These are phyloP conservation scores for Macroteleia sp. DNA, from an alignment of 2,888 invertebrate species.

Conservation along the genomic window DNA sequence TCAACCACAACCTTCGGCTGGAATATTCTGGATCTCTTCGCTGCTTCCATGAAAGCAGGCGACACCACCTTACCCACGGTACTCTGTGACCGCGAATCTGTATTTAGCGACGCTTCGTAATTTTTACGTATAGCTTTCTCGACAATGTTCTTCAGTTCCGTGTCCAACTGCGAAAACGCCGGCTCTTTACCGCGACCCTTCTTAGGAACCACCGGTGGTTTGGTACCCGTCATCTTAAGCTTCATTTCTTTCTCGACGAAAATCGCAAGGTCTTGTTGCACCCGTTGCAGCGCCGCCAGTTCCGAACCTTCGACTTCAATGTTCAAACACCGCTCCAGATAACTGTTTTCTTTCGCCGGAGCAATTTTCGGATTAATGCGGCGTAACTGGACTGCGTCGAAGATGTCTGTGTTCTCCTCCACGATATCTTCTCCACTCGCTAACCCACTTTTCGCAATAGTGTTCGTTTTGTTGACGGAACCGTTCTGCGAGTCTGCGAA, in stretches of 20 bases:
- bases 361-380: constrained; percentile 70
- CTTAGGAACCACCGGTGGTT: constrained; percentile 4
- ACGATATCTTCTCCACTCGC: constrained; percentile 46
- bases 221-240: constrained; percentile 24
- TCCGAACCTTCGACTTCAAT: constrained; percentile 79
- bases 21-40: constrained; percentile 72
- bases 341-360: constrained; percentile 34
- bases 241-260: constrained; percentile 78
- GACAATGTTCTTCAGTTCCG: constrained; percentile 77
- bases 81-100: neutral
- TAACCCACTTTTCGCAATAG: constrained; percentile 42
- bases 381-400: constrained; percentile 79
- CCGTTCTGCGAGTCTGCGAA: constrained; percentile 66
- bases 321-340: constrained; percentile 77
- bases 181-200: constrained; percentile 62
- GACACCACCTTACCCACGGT: constrained; percentile 68
- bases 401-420: constrained; percentile 77
- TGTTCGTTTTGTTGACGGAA: neutral
- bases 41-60: constrained; percentile 71
- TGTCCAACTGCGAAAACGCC: constrained; percentile 70
- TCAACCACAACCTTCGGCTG: constrained; percentile 77
- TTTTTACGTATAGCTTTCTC: constrained; percentile 78
- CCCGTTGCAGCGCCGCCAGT: constrained; percentile 72
- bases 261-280: constrained; percentile 75
- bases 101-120: constrained; percentile 69